phyloP scores from a whole-genome alignment of 2,113 vertebrate species.

The Pithys albifrons region DNA sequence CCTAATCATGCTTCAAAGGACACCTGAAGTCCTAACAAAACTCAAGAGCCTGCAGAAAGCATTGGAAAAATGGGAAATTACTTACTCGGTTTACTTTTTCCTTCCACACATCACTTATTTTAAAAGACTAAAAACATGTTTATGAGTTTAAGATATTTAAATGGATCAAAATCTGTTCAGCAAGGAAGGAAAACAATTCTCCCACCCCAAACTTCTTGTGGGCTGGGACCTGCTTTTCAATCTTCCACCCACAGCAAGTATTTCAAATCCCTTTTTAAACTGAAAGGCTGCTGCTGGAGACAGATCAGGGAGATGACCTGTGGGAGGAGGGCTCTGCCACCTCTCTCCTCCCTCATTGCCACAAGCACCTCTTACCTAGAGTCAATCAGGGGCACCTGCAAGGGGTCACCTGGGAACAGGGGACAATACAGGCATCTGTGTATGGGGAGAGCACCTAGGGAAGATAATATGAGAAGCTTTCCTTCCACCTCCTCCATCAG shows the following conservation, averaged over 20 bases:
- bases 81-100: background rate
- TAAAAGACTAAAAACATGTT: slow-evolving; percentile 27
- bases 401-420: background rate
- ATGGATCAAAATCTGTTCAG: slow-evolving; percentile 51
- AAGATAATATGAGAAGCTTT: background rate
- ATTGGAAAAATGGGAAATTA: background rate
- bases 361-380: background rate
- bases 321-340: background rate
- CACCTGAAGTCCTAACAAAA: background rate
- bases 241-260: slow-evolving; percentile 44
- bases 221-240: slow-evolving; percentile 30
- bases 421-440: background rate
- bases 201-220: slow-evolving; percentile 30
- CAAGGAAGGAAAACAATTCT: slow-evolving; percentile 42
- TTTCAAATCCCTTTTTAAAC: slow-evolving; percentile 2
- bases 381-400: background rate
- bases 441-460: background rate
- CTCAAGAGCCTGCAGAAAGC: background rate
- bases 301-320: background rate
- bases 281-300: background rate
- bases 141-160: slow-evolving; percentile 34
- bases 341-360: background rate
- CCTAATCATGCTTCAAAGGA: background rate
- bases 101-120: slow-evolving; percentile 17
- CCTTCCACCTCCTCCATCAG: slow-evolving; percentile 16